Conservation (phyloP, 2,797 vertebrate genomes). For the Pelodytes ibericus region DNA sequence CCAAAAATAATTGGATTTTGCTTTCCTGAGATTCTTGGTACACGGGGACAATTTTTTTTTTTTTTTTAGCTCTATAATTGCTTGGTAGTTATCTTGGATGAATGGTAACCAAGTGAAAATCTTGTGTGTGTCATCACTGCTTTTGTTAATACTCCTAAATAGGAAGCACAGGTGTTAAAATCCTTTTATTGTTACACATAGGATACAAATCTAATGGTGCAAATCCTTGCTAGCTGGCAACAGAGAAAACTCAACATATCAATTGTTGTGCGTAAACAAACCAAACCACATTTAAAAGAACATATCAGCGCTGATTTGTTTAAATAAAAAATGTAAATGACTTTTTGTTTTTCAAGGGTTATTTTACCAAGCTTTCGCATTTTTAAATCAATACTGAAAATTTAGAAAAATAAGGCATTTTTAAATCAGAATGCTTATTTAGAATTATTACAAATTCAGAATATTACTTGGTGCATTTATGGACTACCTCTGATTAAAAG, state of each 20-base stretch:
- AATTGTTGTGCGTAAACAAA: conserved; percentile 19
- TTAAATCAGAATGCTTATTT: no score
- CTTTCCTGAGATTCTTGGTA: conserved; percentile 37
- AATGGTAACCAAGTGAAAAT: conserved; percentile 50
- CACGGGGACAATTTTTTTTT: conserved; percentile 15
- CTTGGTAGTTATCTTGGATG: conserved; percentile 46
- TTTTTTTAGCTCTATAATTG: conserved; percentile 44
- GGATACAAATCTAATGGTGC: conserved; percentile 30
- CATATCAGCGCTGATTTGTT: not conserved
- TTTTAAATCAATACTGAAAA: no score
- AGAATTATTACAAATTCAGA: no score
- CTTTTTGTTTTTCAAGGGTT: no score
- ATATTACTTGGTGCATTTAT: no score
- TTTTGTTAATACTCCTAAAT: conserved; percentile 49
- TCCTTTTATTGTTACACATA: conserved; percentile 31
- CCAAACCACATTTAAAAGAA: not conserved
- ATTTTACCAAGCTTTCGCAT: no score
- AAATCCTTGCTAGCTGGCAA: conserved; percentile 7
- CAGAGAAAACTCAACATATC: not conserved
- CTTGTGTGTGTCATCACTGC: conserved; percentile 41
- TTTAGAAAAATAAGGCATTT: no score
- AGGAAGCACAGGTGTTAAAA: conserved; percentile 43
- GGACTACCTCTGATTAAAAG: no score
- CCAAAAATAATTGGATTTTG: conserved; percentile 50
- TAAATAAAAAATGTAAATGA: no score